Evolutionary conservation across 2,888 invertebrate genomes (phyloP), one percentile per base, ranked within the genome.

Genomic region (Athalia cordata): DNA sequence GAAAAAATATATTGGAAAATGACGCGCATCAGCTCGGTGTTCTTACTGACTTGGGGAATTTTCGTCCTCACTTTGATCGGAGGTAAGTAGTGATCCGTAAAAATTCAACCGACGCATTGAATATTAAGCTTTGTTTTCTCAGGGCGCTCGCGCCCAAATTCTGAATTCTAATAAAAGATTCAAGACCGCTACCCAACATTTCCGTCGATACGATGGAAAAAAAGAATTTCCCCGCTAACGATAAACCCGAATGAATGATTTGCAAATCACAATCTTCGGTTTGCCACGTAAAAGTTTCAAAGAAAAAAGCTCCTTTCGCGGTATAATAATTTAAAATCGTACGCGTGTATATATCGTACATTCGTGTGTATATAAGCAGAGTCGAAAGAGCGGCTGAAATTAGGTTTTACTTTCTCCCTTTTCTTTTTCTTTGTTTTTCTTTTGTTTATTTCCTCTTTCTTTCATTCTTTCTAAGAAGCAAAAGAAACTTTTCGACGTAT

Each of bases 11-110:
- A 49, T 4, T 0, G 11, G 9, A 88, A 86, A 86, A 90, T 89
- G 90, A 89, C 89, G 84, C 86, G 86, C 80, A 87, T 87, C 87
- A 88, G 86, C 85, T 87, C 89, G 82, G 86, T 89, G 83, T 88
- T 89, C 86, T 85, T 89, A 83, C 88, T 89, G 80, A 87, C 89
- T 84, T 89, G 89, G 89, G 89, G 88, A 83, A 85, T 90, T 81
- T 87, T 90, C 78, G 85, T 89, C 82, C 85, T 89, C 82, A 84
- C 86, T 83, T 85, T 90, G 81, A 88, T 90, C 83, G 87, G 89
- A 89, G 90, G 90, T 90, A 85, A 77, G 67, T 59, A 2, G 6
- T 29, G 29, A 29, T 29, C 29, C 29, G 29, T 29, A 29, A 29
- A 29, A 29, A 29, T 29, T 29, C 29, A 29, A 29, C 29, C 29